These are phyloP conservation scores for Microchirus variegatus DNA, from an alignment of 2,797 vertebrate species.

Conservation along the genomic window DNA sequence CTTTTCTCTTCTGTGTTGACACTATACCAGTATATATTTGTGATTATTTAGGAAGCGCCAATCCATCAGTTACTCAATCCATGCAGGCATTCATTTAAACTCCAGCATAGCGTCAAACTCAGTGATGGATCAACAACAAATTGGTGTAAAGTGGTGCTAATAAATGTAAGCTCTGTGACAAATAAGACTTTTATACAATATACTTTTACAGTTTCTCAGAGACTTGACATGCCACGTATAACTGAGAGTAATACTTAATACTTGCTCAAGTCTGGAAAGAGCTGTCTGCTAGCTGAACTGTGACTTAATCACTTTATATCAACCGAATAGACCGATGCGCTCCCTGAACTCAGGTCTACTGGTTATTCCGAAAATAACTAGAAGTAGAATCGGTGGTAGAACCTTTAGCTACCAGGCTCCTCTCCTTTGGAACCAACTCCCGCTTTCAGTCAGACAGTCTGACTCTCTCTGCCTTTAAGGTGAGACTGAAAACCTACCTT, in stretches of 20 bases:
- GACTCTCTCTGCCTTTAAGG: too few species aligned
- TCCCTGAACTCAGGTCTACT: too few species aligned
- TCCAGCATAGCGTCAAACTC: constrained; percentile 9
- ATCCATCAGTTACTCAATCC: constrained; percentile 29
- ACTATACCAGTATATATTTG: constrained; percentile 32
- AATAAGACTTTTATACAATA: constrained; percentile 42
- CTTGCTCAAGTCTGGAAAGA: constrained; percentile 23
- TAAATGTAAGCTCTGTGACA: constrained; percentile 40
- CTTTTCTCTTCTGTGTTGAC: constrained; percentile 47
- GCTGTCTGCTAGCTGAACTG: constrained; percentile 9
- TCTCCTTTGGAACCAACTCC: too few species aligned
- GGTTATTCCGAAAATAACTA: too few species aligned
- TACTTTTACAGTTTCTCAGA: constrained; percentile 27
- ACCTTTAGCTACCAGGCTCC: too few species aligned
- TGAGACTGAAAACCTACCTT: too few species aligned
- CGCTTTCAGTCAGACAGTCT: too few species aligned
- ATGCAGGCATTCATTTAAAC: constrained; percentile 21
- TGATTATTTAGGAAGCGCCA: constrained; percentile 16
- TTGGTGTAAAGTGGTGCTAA: constrained; percentile 35
- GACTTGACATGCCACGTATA: constrained; percentile 36
- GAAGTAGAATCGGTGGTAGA: too few species aligned
- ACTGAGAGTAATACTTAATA: constrained; percentile 45
- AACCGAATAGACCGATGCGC: too few species aligned
- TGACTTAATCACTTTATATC: too few species aligned
- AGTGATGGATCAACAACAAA: constrained; percentile 36